Conservation (phyloP, 2,113 vertebrate genomes). For the Crotalus tigris region DNA sequence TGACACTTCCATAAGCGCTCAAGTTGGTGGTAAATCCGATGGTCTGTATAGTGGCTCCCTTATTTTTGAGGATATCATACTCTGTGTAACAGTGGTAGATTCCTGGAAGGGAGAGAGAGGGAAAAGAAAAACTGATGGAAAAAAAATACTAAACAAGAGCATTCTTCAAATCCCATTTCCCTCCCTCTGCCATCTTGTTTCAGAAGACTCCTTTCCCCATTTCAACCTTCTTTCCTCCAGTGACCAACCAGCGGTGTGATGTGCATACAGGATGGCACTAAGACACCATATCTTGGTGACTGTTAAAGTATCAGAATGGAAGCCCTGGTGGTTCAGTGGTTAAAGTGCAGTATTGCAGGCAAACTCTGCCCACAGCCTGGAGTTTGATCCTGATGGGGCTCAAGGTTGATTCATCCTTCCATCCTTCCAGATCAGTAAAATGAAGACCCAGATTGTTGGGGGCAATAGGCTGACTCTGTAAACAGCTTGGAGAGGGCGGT, state of each 20-base stretch:
- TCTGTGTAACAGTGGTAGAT: slow-evolving; percentile 87
- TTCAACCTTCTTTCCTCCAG: neutral
- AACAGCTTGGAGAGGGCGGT: too few species aligned
- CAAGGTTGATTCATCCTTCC: too few species aligned
- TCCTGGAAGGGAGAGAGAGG: slow-evolving; percentile 54
- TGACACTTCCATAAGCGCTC: slow-evolving; percentile 73
- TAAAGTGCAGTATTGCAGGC: too few species aligned
- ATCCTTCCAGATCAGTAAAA: too few species aligned
- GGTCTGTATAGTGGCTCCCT: slow-evolving; percentile 58
- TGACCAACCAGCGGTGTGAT: neutral
- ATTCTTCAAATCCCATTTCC: neutral
- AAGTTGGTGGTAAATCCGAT: slow-evolving; percentile 81
- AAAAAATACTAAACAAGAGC: neutral
- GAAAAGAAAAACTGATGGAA: neutral
- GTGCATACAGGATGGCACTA: neutral
- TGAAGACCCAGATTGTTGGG: too few species aligned
- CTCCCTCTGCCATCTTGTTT: neutral
- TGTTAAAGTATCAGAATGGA: neutral
- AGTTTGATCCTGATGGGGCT: too few species aligned
- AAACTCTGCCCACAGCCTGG: too few species aligned
- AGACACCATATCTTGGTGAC: neutral
- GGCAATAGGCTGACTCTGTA: too few species aligned
- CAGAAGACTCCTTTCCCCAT: neutral
- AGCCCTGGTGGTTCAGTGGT: too few species aligned
- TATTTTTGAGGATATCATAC: slow-evolving; percentile 65